phyloP scores from a whole-genome alignment of 2,888 invertebrate species.

The Diarsia mendica region DNA sequence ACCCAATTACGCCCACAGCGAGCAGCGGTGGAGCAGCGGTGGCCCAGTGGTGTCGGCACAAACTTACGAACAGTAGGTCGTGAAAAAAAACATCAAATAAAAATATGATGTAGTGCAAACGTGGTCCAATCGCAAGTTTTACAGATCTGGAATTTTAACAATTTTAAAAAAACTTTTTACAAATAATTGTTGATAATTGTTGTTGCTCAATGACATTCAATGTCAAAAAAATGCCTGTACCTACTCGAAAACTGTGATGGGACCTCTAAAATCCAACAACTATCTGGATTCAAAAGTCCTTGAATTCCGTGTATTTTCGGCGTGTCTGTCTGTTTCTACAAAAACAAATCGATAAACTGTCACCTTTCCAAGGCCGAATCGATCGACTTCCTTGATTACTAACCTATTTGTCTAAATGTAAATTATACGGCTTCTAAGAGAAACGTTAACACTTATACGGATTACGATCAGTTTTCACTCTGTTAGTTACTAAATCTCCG shows the following conservation, averaged over 20 bases:
- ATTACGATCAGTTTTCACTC: neutral
- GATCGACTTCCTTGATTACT: conserved; percentile 16
- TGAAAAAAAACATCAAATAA: too few species aligned
- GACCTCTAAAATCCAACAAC: neutral
- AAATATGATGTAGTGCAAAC: too few species aligned
- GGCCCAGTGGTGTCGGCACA: too few species aligned
- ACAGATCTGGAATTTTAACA: neutral
- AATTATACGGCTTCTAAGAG: conserved; percentile 21
- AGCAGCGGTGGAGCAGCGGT: too few species aligned
- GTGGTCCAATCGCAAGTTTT: neutral
- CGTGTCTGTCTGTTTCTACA: neutral
- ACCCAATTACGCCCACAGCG: too few species aligned
- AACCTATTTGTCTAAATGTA: conserved; percentile 21
- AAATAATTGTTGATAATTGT: too few species aligned
- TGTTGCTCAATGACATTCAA: neutral
- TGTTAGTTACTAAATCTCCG: neutral
- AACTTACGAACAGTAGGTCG: too few species aligned
- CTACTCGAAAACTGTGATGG: neutral
- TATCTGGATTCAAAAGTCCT: neutral
- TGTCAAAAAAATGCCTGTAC: neutral
- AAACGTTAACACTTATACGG: neutral
- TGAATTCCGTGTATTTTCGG: neutral
- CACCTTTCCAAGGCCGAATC: conserved; percentile 14
- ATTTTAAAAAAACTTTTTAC: neutral
- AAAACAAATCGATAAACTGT: conserved; percentile 6